phyloP scores from a whole-genome alignment of 2,113 vertebrate genomes.

The Salvator merianae region DNA sequence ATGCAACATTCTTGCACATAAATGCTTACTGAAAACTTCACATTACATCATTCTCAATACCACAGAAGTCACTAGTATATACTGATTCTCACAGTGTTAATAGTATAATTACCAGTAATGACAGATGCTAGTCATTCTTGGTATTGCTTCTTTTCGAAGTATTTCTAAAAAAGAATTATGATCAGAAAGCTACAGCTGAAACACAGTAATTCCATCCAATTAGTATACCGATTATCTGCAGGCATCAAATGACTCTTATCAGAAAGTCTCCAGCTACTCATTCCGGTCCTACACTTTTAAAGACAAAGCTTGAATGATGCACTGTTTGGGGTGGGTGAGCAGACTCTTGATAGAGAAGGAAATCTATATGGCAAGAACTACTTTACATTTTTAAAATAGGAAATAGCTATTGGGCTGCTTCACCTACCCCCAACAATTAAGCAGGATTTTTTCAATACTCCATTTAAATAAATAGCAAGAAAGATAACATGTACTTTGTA shows the following conservation, averaged over 20 bases:
- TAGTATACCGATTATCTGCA: slow-evolving; percentile 61
- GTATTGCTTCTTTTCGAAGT: slow-evolving; percentile 46
- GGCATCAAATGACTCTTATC: slow-evolving; percentile 57
- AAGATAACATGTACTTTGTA: background rate
- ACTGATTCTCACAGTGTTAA: slow-evolving; percentile 63
- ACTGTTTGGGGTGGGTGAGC: slow-evolving; percentile 16
- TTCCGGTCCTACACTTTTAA: slow-evolving; percentile 34
- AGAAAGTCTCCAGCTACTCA: slow-evolving; percentile 56
- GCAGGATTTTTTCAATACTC: background rate
- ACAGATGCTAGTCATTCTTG: slow-evolving; percentile 61
- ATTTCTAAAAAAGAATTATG: slow-evolving; percentile 61
- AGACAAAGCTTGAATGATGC: slow-evolving; percentile 38
- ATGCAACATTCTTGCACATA: slow-evolving; percentile 53
- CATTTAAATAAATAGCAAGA: slow-evolving; percentile 3
- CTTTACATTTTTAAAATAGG: background rate
- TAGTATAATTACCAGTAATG: slow-evolving; percentile 39
- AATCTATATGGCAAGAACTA: slow-evolving; percentile 20
- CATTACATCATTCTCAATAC: slow-evolving; percentile 38
- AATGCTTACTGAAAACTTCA: slow-evolving; percentile 49
- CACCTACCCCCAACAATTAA: background rate
- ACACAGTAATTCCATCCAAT: slow-evolving; percentile 53
- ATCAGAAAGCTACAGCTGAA: slow-evolving; percentile 56
- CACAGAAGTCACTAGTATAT: slow-evolving; percentile 63
- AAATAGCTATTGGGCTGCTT: background rate
- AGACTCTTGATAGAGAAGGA: slow-evolving; percentile 10